Base-by-base conservation (phyloP, 2,888 invertebrate species). In the Serripes groenlandicus region DNA sequence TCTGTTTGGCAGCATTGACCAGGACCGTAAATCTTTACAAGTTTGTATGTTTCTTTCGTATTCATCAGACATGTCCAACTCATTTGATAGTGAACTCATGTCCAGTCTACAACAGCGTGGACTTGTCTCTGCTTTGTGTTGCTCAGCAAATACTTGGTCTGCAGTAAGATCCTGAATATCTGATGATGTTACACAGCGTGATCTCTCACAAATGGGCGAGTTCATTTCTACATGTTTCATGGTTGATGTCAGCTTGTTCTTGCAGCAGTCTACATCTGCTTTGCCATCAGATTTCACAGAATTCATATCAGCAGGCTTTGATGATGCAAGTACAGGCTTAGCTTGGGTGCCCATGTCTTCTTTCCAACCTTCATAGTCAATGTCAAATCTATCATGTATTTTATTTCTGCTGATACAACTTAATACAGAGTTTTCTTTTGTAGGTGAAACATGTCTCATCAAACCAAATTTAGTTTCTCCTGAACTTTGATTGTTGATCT, bases 1-100 rank as follows among this genome's bases (percentile, higher is more conserved):
- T 30, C 21, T 42, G 21, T 1, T 37, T 9, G 66, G 66, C 23
- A 66, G 7, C 28, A 26, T 21, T 37, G 66, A 26, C 42, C 66
- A 66, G 9, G 66, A 66, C 42, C 42, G 23, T 23, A 66, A 28
- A 4, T 42, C 66, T 42, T 66, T 37, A 66, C 66, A 66, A 28
- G 35, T 42, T 23, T 66, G 66, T 28, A 66, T 66, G 26, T 42
- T 66, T 42, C 66, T 66, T 42, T 66, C 66, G 42, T 42, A 66
- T 26, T 15, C 35, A 37, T 66, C 66, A 15, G 62, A 3, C 34
- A 62, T 21, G 15, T n/a, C n/a, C 3, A 26, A 42, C 15, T 66
- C 42, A 28, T 28, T 66, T 37, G 66, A 35, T 18, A 42, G 21
- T 7, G n/a, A 35, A 35, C 42, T 26, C 21, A 35, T 23, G 42